Evolutionary conservation across 2,888 invertebrate genomes (phyloP).

Genomic region (Cheilosia soror): DNA sequence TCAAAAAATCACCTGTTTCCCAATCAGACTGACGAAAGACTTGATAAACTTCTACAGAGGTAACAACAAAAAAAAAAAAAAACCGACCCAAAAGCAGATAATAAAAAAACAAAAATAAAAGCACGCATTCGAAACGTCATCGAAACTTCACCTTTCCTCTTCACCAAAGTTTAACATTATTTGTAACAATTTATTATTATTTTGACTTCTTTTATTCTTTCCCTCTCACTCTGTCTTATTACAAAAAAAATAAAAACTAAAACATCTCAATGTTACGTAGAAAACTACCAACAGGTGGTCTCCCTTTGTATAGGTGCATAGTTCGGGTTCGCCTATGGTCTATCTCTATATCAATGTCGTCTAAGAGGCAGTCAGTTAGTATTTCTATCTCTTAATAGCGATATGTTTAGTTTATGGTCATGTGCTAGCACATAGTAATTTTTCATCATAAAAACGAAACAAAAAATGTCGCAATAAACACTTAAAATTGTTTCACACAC

Average conservation of each 20-base stretch:
- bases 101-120: neutral
- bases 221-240: slow-evolving; percentile 7
- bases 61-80: too few relatives aligned
- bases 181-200: slow-evolving; percentile 49
- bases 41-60: neutral
- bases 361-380: slow-evolving; percentile 14
- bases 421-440: slow-evolving; percentile 19
- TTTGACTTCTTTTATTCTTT: slow-evolving; percentile 38
- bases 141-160: neutral
- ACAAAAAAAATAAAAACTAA: slow-evolving; percentile 5
- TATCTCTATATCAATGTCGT: slow-evolving; percentile 41
- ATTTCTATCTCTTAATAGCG: slow-evolving; percentile 1
- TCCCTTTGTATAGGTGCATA: slow-evolving; percentile 1
- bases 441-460: slow-evolving; percentile 44
- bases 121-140: slow-evolving; percentile 19
- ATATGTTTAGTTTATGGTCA: slow-evolving; percentile 9
- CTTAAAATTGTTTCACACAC: slow-evolving; percentile 37
- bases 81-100: neutral
- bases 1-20: slow-evolving; percentile 26
- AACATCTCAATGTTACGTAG: slow-evolving; percentile 47
- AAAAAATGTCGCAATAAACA: slow-evolving; percentile 61
- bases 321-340: slow-evolving; percentile 29
- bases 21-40: slow-evolving; percentile 8
- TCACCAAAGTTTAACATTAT: slow-evolving; percentile 29
- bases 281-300: slow-evolving; percentile 71